Percentiles rank a stretch among this genome's conserved stretches.
These are phyloP conservation scores for Idaea biselata DNA, from an alignment of 2,888 invertebrate species.

Conservation along the genomic window DNA sequence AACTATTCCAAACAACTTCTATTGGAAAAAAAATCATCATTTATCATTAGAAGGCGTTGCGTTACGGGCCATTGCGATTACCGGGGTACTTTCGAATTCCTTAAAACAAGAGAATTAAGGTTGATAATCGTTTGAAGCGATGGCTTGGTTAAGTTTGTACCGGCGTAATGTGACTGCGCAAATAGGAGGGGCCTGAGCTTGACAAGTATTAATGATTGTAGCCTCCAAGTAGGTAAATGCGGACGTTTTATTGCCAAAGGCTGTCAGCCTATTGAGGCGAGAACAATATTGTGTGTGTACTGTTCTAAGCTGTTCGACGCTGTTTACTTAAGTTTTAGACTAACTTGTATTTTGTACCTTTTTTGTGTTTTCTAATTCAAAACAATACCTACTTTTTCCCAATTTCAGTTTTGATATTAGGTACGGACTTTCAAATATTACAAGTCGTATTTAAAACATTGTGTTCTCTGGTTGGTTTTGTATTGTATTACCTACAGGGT, in stretches of 20 bases:
- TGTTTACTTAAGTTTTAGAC: background rate
- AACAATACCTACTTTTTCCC: too few relatives aligned
- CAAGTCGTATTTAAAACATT: too few relatives aligned
- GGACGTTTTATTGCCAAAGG: background rate
- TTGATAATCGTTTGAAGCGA: slow-evolving; percentile 23
- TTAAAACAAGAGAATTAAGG: slow-evolving; percentile 30
- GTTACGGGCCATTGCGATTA: slow-evolving; percentile 26
- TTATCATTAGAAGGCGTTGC: slow-evolving; percentile 31
- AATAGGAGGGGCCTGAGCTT: slow-evolving; percentile 62
- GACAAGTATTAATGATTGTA: slow-evolving; percentile 69
- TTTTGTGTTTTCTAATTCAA: too few relatives aligned
- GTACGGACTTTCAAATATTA: too few relatives aligned
- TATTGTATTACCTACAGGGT: too few relatives aligned
- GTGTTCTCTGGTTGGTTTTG: too few relatives aligned
- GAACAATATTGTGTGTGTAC: background rate
- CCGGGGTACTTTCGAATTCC: slow-evolving; percentile 11
- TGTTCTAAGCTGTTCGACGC: background rate
- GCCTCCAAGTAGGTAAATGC: slow-evolving; percentile 10
- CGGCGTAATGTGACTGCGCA: slow-evolving; percentile 59
- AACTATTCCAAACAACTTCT: slow-evolving; percentile 17
- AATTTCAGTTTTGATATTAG: too few relatives aligned
- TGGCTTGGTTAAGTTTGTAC: slow-evolving; percentile 20
- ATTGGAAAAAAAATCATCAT: slow-evolving; percentile 21
- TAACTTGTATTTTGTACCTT: too few relatives aligned
- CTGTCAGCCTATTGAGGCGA: background rate